Evolutionary conservation across 2,797 vertebrate genomes (phyloP).

Genomic region (Sebastes trivittatus): DNA sequence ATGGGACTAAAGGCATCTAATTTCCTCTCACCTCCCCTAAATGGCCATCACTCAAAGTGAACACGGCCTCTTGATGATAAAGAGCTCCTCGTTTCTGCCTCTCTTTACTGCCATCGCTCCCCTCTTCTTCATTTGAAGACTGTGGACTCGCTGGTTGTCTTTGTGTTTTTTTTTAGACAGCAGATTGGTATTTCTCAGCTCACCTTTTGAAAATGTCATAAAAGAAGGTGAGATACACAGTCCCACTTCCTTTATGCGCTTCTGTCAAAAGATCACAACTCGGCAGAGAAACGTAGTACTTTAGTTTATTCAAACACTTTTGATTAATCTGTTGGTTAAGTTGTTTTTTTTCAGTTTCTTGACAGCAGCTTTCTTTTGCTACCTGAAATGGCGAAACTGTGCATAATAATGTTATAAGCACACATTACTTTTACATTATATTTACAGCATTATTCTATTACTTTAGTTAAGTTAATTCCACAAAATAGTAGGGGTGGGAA

Average conservation of each 20-base stretch:
- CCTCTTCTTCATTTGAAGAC: conserved; percentile 54
- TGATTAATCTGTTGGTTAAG: neutral
- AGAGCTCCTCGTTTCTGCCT: conserved; percentile 31
- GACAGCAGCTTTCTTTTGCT: neutral
- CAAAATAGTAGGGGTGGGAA: neutral
- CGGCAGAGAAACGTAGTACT: conserved; percentile 13
- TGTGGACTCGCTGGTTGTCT: conserved; percentile 48
- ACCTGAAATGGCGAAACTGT: neutral
- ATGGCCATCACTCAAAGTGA: conserved; percentile 62
- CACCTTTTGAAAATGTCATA: conserved; percentile 70
- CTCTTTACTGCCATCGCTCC: conserved; percentile 27
- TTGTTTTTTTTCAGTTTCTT: neutral
- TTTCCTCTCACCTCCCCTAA: conserved; percentile 49
- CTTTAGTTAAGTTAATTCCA: neutral
- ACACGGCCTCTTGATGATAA: conserved; percentile 48
- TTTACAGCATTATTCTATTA: neutral
- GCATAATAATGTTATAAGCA: neutral
- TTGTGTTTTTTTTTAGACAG: conserved; percentile 44
- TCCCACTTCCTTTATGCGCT: conserved; percentile 27
- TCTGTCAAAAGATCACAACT: conserved; percentile 46
- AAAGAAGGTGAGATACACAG: conserved; percentile 41
- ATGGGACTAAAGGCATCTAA: conserved; percentile 53
- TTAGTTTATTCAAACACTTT: conserved; percentile 11
- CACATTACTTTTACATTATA: neutral
- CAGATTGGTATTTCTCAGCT: conserved; percentile 53